These are phyloP conservation scores for Amyelois transitella DNA, from an alignment of 1,140 invertebrate species.

Conservation along the genomic window DNA sequence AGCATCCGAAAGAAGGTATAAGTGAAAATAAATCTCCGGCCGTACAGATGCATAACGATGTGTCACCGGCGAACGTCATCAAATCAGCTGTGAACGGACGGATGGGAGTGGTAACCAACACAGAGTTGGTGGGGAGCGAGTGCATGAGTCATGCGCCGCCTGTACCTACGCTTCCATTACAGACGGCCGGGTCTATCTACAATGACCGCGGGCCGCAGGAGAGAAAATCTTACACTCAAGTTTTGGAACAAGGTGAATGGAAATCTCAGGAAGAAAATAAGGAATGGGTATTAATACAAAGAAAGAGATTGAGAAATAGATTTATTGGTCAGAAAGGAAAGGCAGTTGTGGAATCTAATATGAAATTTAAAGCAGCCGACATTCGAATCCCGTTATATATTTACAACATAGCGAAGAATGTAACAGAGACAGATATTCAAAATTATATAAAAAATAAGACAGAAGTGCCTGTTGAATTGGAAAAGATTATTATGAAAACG, in stretches of 20 bases:
- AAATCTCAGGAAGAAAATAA: neutral
- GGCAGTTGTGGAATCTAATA: too few species aligned
- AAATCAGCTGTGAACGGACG: neutral
- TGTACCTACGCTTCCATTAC: neutral
- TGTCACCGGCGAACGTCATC: neutral
- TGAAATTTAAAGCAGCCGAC: too few species aligned
- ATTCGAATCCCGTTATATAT: too few species aligned
- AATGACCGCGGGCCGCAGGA: neutral
- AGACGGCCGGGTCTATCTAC: neutral
- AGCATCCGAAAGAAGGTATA: neutral
- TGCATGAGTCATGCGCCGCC: neutral
- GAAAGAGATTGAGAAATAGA: too few species aligned
- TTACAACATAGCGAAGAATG: too few species aligned
- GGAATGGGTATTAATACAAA: too few species aligned
- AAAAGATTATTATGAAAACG: too few species aligned
- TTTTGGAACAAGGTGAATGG: constrained; percentile 1
- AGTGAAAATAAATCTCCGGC: neutral
- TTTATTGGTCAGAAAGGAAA: too few species aligned
- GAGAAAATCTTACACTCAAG: neutral
- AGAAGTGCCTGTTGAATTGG: too few species aligned
- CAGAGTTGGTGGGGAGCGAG: neutral
- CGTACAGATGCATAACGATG: neutral
- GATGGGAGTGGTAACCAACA: neutral
- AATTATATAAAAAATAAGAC: too few species aligned
- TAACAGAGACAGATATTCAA: too few species aligned